These are phyloP conservation scores for Ectropis grisescens DNA, from an alignment of 1,140 invertebrate genomes.

Conservation along the genomic window DNA sequence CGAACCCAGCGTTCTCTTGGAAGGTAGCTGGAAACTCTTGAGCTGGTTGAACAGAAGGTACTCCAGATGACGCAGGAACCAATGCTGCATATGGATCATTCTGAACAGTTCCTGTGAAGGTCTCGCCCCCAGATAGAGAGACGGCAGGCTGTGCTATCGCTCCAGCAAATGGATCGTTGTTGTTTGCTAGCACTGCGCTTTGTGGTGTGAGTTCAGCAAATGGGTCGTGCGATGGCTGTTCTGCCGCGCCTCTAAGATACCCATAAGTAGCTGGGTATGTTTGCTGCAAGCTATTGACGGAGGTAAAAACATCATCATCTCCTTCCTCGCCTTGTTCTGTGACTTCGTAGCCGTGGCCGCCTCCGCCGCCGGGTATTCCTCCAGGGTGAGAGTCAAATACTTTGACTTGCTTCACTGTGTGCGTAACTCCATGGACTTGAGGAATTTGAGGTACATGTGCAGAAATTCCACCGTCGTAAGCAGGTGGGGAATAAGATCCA, in stretches of 20 bases:
- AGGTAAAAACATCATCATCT: constrained; percentile 44
- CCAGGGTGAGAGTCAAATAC: constrained; percentile 51
- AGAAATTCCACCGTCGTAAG: constrained; percentile 9
- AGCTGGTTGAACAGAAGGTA: constrained; percentile 17
- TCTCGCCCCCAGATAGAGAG: constrained; percentile 25
- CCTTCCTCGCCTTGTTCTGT: constrained; percentile 51
- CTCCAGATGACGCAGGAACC: constrained; percentile 5
- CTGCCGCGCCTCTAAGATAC: constrained; percentile 29
- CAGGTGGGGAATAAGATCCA: constrained; percentile 27
- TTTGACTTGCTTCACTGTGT: constrained; percentile 55
- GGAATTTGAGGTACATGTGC: constrained; percentile 24
- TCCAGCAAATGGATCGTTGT: constrained; percentile 30
- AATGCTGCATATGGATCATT: constrained; percentile 20
- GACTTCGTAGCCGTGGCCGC: constrained; percentile 45
- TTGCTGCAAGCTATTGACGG: constrained; percentile 39
- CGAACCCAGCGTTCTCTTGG: constrained; percentile 9
- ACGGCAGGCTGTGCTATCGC: constrained; percentile 18
- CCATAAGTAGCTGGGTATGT: constrained; percentile 33
- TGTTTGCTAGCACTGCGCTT: constrained; percentile 15
- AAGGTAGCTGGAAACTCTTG: constrained; percentile 15
- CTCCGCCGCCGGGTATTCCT: constrained; percentile 17
- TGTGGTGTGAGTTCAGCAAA: constrained; percentile 27
- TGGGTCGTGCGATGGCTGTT: constrained; percentile 17
- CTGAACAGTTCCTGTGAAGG: constrained; percentile 20
- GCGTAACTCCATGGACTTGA: constrained; percentile 38